Base-by-base conservation (phyloP, 2,888 invertebrate species). In the Ophraella communa region DNA sequence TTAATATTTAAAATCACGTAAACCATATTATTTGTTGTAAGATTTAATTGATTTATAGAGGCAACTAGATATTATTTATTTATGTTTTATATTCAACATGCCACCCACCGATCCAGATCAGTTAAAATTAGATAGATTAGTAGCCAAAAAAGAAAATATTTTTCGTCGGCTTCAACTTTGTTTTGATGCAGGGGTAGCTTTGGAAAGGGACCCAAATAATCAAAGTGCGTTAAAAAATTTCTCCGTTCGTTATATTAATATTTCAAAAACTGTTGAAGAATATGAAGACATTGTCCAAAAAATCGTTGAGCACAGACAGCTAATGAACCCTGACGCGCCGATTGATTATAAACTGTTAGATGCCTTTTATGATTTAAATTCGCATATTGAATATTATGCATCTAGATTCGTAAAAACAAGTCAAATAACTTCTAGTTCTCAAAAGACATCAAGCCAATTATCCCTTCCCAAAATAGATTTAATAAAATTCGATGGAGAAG, bases 161-260 rank as follows among this genome's bases (percentile, higher is more conserved):
- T 52, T 52, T 52, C 30, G 52, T 23, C 24, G 52, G 27, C 14
- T 14, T 27, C 52, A 52, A 5, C 14, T 52, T 7, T 52, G 52
- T 52, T 52, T 24, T 14, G 52, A 52, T 23, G 52, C 30, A 0
- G 52, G 52, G 11, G 8, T 3, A 17, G 53, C 27, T 7, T 53
- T 53, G 17, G 18, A 33, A 53, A 30, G 18, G 17, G 20, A 27
- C 18, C 53, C 53, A 7, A 11, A 53, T 7, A 30, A 27, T 30
- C 18, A 4, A 33, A 18, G 4, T 18, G 33, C 30, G 33, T 14
- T 52, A 7, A 17, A 10, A 18, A 33, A 53, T n/a, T 53, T 53
- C 33, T 23, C 27, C 30, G 33, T 53, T 30, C 14, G 33, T 3
- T 53, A 30, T 53, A 33, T 18, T 30, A 27, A 14, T 1, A 18